Base-by-base conservation (phyloP, 2,888 invertebrate species). In the Orthonychiurus folsomi region DNA sequence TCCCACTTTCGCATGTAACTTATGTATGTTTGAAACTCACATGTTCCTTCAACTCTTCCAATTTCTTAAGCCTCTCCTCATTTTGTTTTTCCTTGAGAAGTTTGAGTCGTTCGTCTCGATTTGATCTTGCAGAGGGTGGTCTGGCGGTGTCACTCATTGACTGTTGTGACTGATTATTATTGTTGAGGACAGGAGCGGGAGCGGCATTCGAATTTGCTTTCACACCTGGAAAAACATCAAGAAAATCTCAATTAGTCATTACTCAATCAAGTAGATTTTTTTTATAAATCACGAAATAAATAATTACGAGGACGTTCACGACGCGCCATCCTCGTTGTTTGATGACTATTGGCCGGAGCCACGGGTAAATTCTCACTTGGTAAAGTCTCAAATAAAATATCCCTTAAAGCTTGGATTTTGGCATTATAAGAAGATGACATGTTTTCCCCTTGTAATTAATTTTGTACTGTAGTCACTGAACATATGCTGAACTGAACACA, bases 21-120 rank as follows among this genome's bases (percentile, higher is more conserved):
- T n/a, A n/a, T n/a, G n/a, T n/a, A n/a, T 57, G 15, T 12, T 15
- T 50, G 57, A 60, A 3, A 15, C 64, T 73, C 68, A 77, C 78
- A 73, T 92, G 91, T 76, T 88, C 86, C 76, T 88, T 87, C 75
- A 93, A 82, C 80, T 93, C 93, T 77, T 92, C 91, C 76, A 93
- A 82, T 79, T 90, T 88, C 76, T 86, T 86, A 76, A 89, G 86
- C 75, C 92, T 85, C 78, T 93, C 93, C 76, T 88, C 89, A 81
- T 91, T 89, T 78, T 93, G 91, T 74, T 88, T 83, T 76, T 93
- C 92, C 74, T 89, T 86, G 74, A 91, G 73, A 53, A 72, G 61
- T 28, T 76, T 48, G n/a, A 59, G 59, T 59, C 59, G 37, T 47
- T 59, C 59, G n/a, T 59, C 50, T 48, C 59, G 37, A 50, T 59